phyloP scores from a whole-genome alignment of 1,140 invertebrate genomes.

The Rhyzopertha dominica region DNA sequence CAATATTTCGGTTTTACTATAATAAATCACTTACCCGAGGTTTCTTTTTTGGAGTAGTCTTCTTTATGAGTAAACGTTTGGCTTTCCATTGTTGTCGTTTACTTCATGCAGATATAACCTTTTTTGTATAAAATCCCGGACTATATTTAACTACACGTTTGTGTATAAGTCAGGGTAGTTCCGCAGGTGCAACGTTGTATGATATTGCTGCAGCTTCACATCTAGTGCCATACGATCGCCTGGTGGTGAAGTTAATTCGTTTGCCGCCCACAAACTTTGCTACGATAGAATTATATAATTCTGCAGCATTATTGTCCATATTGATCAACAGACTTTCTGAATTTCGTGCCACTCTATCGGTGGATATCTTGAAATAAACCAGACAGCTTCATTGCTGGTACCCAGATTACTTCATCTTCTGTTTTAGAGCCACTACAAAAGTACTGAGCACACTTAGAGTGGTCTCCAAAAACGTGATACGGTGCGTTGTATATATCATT shows the following conservation, averaged over 20 bases:
- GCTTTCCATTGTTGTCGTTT: too few relatives aligned
- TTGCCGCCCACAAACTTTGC: conserved; percentile 29
- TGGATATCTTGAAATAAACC: background rate
- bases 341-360: background rate
- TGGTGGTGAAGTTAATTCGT: conserved; percentile 25
- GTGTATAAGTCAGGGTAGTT: too few relatives aligned
- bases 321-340: conserved; percentile 5
- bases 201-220: conserved; percentile 18
- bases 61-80: too few relatives aligned
- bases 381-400: background rate
- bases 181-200: too few relatives aligned
- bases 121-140: too few relatives aligned
- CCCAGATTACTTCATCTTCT: background rate
- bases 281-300: conserved; percentile 24
- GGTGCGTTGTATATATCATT: conserved; percentile 4
- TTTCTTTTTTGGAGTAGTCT: too few relatives aligned
- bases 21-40: too few relatives aligned
- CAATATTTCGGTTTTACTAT: too few relatives aligned
- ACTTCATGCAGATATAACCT: too few relatives aligned
- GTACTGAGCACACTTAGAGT: background rate
- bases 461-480: conserved; percentile 3
- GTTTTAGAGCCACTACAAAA: background rate
- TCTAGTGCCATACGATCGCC: conserved; percentile 17
- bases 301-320: conserved; percentile 24
- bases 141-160: too few relatives aligned